Conservation (phyloP, 2,888 invertebrate species). For the Lithophane socia region DNA sequence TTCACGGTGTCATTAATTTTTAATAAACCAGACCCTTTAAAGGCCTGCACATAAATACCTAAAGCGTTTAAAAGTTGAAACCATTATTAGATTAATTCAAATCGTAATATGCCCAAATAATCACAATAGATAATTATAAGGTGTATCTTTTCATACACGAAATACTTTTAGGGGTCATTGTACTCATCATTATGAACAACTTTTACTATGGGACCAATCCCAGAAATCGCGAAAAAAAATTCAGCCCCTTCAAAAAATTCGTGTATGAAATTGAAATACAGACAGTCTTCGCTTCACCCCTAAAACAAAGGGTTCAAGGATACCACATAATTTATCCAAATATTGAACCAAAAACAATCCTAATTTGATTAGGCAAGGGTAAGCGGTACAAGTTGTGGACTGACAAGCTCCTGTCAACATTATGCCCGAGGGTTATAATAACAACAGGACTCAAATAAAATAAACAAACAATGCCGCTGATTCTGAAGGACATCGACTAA, state of each 20-base stretch:
- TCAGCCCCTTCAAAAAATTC: no score
- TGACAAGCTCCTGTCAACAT: slow-evolving; percentile 28
- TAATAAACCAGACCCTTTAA: background rate
- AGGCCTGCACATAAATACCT: background rate
- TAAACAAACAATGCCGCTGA: slow-evolving; percentile 18
- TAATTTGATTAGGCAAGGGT: slow-evolving; percentile 33
- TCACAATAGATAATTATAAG: background rate
- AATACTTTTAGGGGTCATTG: no score
- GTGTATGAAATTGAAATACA: background rate
- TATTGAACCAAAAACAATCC: slow-evolving; percentile 15
- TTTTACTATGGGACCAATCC: no score
- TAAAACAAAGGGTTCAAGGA: slow-evolving; percentile 4
- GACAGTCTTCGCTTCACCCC: no score
- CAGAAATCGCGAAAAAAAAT: no score
- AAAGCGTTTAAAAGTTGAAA: background rate
- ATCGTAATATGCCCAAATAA: background rate
- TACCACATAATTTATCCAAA: slow-evolving; percentile 14
- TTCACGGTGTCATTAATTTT: background rate
- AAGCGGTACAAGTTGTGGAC: slow-evolving; percentile 22
- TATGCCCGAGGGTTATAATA: slow-evolving; percentile 10
- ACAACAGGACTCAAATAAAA: slow-evolving; percentile 24
- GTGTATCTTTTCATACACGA: no score
- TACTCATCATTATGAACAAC: no score
- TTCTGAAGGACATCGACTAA: slow-evolving; percentile 8
- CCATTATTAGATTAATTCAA: background rate